Base-by-base conservation (phyloP, 2,797 vertebrate genomes). In the Mallotus villosus region DNA sequence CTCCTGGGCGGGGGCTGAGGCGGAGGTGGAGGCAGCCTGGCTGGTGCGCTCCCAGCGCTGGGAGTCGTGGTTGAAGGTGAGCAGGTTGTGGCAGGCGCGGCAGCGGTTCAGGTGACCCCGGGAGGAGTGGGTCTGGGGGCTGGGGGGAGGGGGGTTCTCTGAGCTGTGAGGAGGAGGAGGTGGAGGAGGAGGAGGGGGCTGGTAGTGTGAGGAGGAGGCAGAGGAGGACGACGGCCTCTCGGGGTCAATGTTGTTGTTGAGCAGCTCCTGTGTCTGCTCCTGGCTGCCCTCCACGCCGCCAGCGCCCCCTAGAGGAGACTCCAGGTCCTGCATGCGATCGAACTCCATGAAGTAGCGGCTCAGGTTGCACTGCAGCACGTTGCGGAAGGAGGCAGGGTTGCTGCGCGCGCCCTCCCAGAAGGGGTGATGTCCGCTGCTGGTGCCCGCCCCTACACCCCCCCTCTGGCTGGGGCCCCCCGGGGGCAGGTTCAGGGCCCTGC, bases 331-430 rank as follows among this genome's bases (percentile, higher is more conserved):
- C 88, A 97, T 95, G 80, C 95, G 94, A 83, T 99, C 97, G 34
- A 98, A 97, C 89, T 99, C 97, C 92, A 98, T 92, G 90, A 99
- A 99, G 90, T 99, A 99, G 75, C 97, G 96, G 91, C 96, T 97
- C 85, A 99, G 89, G 90, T 99, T 98, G 89, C 97, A 99, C 61
- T 97, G 97, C 82, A 99, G 91, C 75, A 97, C 97, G 17, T 98
- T 98, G 29, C 97, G 94, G 83, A 97, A 95, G 68, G 94, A 94
- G 1, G 91, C 88, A 0, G 93, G 91, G 88, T 94, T 94, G 0
- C 94, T 86, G 4, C 91, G 95, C 17, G 92, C 93, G 0, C 91
- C 87, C 4, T 94, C 93, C 80, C 92, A 93, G 70, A 93, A 92
- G 0, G 93, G 93, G 71, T 93, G 94, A 53, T 94, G 91, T 0